Evolutionary conservation across 2,888 invertebrate genomes (phyloP), one percentile per base, ranked within the genome.

Genomic region (Drosophila atripex): DNA sequence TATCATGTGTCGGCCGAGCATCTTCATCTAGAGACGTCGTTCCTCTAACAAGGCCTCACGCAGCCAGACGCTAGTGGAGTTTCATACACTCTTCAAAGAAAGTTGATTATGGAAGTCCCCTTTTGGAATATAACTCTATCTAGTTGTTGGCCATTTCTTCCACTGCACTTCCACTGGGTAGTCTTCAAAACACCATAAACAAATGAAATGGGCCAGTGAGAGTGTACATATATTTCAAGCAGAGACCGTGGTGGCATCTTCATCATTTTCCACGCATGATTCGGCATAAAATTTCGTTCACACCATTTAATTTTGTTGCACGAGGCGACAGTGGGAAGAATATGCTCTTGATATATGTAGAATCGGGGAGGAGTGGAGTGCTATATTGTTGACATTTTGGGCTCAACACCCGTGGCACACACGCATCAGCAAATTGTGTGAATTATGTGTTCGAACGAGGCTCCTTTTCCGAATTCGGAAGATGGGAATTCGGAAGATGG

Each of bases 211-310:
- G 78, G 83, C 68, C 82, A 45, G 18, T n/a, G n/a, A n/a, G n/a
- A n/a, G n/a, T n/a, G n/a, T n/a, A n/a, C n/a, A 76, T 84, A 82
- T 71, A 72, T 72, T 80, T 73, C 57, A 87, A 77, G 87, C 88
- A 61, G 38, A 60, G 43, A 55, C 14, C 50, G 53, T 65, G 25
- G 18, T 66, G 86, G 77, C 88, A 86, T 69, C 83, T 79, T 86
- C 86, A 86, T 86, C 87, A 85, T 84, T 76, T 86, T 72, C 73
- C 85, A 88, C 73, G 88, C 84, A 85, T 85, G 88, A 85, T 84
- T 85, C 88, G 87, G 88, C 84, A 85, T 85, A 85, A 88, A 88
- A 85, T 85, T 85, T 84, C 76, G 71, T 85, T 85, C 88, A 86
- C 84, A 85, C 84, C 84, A 85, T 88, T 85, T 88, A 74, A 88